Conservation (phyloP, 2,888 invertebrate species). For the Lypha dubia region DNA sequence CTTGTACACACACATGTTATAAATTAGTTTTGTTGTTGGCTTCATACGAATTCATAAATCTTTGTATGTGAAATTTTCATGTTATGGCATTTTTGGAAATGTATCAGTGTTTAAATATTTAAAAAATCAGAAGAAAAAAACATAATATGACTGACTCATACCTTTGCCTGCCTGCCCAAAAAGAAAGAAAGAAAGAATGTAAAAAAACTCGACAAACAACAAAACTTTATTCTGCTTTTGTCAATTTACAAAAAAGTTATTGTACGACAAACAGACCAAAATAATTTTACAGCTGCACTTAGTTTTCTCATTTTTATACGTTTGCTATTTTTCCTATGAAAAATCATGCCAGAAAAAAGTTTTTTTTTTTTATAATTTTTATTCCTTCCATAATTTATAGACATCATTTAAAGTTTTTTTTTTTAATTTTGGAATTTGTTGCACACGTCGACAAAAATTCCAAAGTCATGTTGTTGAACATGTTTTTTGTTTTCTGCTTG, state of each 20-base stretch:
- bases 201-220: no score
- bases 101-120: neutral
- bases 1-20: neutral
- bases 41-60: neutral
- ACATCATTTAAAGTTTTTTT: constrained; percentile 45
- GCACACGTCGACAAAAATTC: constrained; percentile 68
- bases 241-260: constrained; percentile 52
- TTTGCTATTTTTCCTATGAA: neutral
- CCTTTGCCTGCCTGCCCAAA: constrained; percentile 32
- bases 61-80: neutral
- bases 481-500: constrained; percentile 37
- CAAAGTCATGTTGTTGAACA: constrained; percentile 67
- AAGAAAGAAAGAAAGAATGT: no score
- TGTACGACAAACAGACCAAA: constrained; percentile 57
- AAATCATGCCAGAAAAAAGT: constrained; percentile 52
- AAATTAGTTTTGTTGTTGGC: neutral
- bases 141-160: constrained; percentile 54
- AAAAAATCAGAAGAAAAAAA: neutral
- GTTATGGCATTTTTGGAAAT: neutral
- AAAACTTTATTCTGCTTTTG: constrained; percentile 6
- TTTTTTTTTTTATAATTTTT: constrained; percentile 7
- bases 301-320: constrained; percentile 9
- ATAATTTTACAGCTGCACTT: constrained; percentile 68
- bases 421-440: constrained; percentile 63
- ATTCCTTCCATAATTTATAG: constrained; percentile 52